Percentiles rank a stretch among this genome's conserved stretches.
These are phyloP conservation scores for Lethenteron camtschaticum DNA, from an alignment of 2,113 vertebrate genomes.

Conservation along the genomic window DNA sequence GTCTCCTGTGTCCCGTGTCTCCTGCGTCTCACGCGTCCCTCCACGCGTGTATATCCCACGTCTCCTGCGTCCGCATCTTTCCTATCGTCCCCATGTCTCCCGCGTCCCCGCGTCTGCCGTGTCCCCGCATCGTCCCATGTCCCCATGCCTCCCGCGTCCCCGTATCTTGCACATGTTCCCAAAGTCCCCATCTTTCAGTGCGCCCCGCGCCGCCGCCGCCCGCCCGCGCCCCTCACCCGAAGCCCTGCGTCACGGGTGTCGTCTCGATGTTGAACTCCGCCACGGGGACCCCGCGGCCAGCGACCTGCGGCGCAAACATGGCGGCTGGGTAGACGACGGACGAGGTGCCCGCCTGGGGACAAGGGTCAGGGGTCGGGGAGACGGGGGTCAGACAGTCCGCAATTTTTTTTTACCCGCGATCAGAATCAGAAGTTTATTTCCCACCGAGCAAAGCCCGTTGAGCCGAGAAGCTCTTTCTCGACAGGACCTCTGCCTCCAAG, in stretches of 20 bases:
- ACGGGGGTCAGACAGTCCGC: no score
- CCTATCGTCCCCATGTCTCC: not conserved
- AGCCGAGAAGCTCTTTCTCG: no score
- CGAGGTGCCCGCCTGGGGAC: constrained; percentile 59
- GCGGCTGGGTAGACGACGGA: constrained; percentile 80
- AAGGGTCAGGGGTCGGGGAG: not conserved
- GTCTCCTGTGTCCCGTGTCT: not conserved
- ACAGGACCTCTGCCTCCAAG: no score
- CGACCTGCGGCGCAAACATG: constrained; percentile 76
- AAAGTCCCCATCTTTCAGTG: not conserved
- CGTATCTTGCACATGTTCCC: not conserved
- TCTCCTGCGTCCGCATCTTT: not conserved
- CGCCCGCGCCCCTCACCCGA: constrained; percentile 30
- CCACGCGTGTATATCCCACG: constrained; percentile 22
- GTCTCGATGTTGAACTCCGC: constrained; percentile 59
- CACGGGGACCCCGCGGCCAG: constrained; percentile 57
- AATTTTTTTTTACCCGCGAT: no score
- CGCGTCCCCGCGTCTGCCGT: not conserved
- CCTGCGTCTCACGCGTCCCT: constrained; percentile 20
- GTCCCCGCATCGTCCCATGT: not conserved
- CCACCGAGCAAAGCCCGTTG: no score
- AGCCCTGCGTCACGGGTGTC: constrained; percentile 44
- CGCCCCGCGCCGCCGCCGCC: rapidly evolving
- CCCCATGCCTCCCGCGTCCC: not conserved
- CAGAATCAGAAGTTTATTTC: no score